phyloP scores from a whole-genome alignment of 64 coral and sea anemone genomes.

The Platygyra sinensis region DNA sequence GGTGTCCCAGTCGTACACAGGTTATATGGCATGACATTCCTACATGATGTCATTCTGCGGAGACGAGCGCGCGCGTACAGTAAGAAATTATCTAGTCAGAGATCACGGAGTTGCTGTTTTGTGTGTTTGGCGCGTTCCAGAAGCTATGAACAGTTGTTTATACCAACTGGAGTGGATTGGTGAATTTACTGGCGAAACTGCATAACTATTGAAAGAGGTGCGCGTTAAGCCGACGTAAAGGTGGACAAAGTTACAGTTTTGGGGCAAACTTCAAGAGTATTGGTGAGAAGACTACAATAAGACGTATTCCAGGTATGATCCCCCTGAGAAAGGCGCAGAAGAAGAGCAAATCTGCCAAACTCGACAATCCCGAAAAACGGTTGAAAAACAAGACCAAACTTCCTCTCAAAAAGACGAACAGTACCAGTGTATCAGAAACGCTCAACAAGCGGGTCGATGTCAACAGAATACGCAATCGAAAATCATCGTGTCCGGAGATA shows the following conservation, averaged over 20 bases:
- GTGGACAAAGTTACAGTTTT: no score
- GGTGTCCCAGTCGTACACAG: not conserved
- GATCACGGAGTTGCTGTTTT: no score
- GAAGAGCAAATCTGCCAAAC: conserved; percentile 14
- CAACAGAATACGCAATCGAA: conserved; percentile 42
- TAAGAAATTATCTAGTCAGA: not conserved
- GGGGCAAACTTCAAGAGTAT: not conserved
- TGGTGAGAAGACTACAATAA: no score
- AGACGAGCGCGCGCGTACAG: not conserved
- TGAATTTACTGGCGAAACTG: no score
- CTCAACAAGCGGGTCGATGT: conserved; percentile 32
- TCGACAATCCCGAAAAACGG: conserved; percentile 16
- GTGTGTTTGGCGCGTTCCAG: no score
- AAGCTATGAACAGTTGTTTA: no score
- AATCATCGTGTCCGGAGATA: conserved; percentile 74
- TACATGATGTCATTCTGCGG: not conserved
- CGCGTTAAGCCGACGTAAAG: no score
- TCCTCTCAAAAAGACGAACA: not conserved
- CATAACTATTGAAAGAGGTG: no score
- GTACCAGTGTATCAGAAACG: not conserved
- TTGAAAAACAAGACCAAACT: conserved; percentile 8
- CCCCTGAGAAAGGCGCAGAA: conserved; percentile 25
- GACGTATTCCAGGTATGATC: conserved; percentile 24
- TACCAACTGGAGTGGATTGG: no score
- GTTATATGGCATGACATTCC: not conserved